These are phyloP conservation scores for Pseudomyrmex sp. DNA, from an alignment of 1,140 invertebrate species.

Conservation along the genomic window DNA sequence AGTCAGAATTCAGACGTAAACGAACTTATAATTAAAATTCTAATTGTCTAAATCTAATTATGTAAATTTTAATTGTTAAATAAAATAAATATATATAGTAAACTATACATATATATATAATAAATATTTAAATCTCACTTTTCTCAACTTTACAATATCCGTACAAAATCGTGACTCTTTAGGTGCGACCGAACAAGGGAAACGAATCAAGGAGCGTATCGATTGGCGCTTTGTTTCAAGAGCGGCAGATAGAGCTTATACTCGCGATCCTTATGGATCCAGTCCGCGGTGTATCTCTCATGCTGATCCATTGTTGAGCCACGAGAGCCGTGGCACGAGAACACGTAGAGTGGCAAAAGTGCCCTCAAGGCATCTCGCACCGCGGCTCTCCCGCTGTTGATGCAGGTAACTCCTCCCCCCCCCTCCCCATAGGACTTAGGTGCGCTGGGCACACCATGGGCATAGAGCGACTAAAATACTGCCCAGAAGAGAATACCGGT, in stretches of 20 bases:
- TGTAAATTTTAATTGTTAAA: neutral
- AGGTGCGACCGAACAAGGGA: neutral
- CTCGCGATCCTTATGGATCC: conserved; percentile 32
- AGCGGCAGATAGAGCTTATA: conserved; percentile 43
- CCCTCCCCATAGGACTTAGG: conserved; percentile 62
- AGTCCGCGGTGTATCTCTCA: conserved; percentile 47
- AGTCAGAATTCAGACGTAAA: neutral
- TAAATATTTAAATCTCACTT: neutral
- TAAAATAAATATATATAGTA: neutral
- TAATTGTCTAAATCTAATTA: no score
- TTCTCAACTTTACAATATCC: neutral
- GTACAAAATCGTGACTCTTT: conserved; percentile 4
- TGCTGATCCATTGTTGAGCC: conserved; percentile 72
- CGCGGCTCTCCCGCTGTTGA: conserved; percentile 69
- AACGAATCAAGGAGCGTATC: conserved; percentile 15
- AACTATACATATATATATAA: neutral
- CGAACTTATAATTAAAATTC: neutral
- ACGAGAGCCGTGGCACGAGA: conserved; percentile 71
- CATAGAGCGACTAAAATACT: conserved; percentile 76
- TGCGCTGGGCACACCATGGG: conserved; percentile 68
- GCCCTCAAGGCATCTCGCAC: conserved; percentile 77
- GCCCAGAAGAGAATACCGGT: conserved; percentile 80
- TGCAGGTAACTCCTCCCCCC: conserved; percentile 71
- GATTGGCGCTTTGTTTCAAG: conserved; percentile 44
- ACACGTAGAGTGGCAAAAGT: conserved; percentile 79